A percentile compares a stretch with the other conserved stretches of the same genome.
phyloP scores from a whole-genome alignment of 2,113 vertebrate genomes.

The Pluvialis apricaria region DNA sequence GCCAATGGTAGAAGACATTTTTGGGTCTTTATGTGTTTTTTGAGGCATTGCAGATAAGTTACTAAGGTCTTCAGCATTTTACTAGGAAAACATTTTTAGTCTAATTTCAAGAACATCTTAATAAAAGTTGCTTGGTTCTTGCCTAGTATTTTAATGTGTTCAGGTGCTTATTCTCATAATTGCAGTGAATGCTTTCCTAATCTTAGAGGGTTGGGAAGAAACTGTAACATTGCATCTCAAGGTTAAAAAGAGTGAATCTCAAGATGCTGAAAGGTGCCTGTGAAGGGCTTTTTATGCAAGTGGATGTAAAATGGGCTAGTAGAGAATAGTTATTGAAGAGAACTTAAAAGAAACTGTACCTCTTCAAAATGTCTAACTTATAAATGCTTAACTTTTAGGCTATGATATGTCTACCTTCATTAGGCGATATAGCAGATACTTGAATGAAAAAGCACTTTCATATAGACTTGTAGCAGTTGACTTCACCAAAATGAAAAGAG shows the following conservation, averaged over 20 bases:
- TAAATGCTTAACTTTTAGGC: slow-evolving; percentile 72
- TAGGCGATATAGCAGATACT: slow-evolving; percentile 91
- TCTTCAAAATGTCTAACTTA: neutral
- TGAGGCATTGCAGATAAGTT: neutral
- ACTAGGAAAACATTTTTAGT: neutral
- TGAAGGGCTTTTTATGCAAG: neutral
- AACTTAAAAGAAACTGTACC: neutral
- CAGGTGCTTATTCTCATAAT: neutral
- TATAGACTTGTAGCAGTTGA: slow-evolving; percentile 92
- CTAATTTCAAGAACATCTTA: neutral
- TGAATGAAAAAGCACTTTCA: slow-evolving; percentile 96
- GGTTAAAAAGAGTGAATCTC: neutral
- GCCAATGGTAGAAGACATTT: neutral
- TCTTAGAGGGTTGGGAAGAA: neutral
- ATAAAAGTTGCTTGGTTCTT: neutral
- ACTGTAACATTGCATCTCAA: neutral
- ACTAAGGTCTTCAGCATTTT: neutral
- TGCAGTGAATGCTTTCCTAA: neutral
- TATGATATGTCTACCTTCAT: slow-evolving; percentile 96
- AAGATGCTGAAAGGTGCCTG: too few species aligned
- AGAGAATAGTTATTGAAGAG: neutral
- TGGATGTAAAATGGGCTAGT: neutral
- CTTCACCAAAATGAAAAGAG: slow-evolving; percentile 96
- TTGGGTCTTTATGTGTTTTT: neutral
- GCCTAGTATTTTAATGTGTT: neutral